Conservation (phyloP, 2,113 vertebrate species). For the Misgurnus anguillicaudatus region DNA sequence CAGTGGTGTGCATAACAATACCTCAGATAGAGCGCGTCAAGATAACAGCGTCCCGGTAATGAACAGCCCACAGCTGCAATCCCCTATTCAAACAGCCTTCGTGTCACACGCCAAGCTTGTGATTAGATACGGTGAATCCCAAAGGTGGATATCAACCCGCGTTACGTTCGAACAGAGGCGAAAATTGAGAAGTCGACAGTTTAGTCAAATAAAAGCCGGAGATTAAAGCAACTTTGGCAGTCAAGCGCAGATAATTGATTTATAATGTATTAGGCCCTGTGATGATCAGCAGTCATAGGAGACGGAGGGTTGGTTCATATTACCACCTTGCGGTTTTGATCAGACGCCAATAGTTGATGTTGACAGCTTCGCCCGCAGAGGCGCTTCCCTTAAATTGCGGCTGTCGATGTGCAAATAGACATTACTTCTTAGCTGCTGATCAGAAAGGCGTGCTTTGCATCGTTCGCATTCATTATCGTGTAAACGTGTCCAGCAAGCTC, state of each 20-base stretch:
- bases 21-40: slow-evolving; percentile 63
- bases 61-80: slow-evolving; percentile 55
- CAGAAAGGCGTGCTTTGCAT: background rate
- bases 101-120: slow-evolving; percentile 47
- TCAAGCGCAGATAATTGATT: slow-evolving; percentile 70
- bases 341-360: slow-evolving; percentile 50
- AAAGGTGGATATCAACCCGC: slow-evolving; percentile 59
- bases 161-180: slow-evolving; percentile 52
- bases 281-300: slow-evolving; percentile 57
- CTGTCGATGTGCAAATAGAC: slow-evolving; percentile 53
- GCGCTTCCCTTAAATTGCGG: slow-evolving; percentile 53
- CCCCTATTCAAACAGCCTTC: slow-evolving; percentile 59
- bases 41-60: slow-evolving; percentile 45
- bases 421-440: slow-evolving; percentile 30
- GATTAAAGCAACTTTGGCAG: slow-evolving; percentile 72
- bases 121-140: slow-evolving; percentile 66
- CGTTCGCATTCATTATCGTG: background rate
- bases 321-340: slow-evolving; percentile 50
- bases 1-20: slow-evolving; percentile 49
- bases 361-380: slow-evolving; percentile 45
- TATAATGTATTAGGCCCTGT: slow-evolving; percentile 70
- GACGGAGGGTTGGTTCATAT: slow-evolving; percentile 56
- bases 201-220: slow-evolving; percentile 73
- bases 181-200: slow-evolving; percentile 68
- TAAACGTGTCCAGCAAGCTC: background rate